Conservation (phyloP, 2,113 vertebrate genomes). For the Halichoeres trimaculatus region DNA sequence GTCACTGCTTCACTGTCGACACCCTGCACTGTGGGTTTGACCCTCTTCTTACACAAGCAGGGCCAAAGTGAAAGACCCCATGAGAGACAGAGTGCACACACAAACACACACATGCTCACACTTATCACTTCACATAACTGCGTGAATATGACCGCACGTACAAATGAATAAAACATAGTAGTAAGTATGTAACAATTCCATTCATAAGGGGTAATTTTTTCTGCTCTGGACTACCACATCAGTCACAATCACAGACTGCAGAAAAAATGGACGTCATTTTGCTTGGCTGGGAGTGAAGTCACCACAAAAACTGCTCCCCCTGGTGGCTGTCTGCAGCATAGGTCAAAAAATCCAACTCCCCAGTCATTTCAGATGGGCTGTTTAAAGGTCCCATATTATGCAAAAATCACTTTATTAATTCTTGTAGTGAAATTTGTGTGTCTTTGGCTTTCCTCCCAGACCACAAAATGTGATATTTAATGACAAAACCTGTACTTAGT, state of each 20-base stretch:
- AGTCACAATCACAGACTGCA: background rate
- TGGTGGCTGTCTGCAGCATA: too few species aligned
- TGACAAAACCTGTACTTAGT: too few species aligned
- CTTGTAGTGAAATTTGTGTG: too few species aligned
- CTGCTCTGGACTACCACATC: background rate
- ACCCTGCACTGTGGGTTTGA: conserved; percentile 58
- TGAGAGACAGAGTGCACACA: conserved; percentile 16
- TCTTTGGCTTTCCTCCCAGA: too few species aligned
- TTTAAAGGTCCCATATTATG: too few species aligned
- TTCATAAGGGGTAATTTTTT: conserved; percentile 19
- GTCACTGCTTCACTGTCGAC: conserved; percentile 50
- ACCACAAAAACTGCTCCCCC: too few species aligned
- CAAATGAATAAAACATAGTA: conserved; percentile 66
- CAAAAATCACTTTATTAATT: too few species aligned
- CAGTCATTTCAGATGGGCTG: too few species aligned
- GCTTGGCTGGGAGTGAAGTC: too few species aligned
- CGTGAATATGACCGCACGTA: conserved; percentile 20
- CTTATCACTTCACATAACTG: conserved; percentile 28
- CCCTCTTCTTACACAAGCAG: conserved; percentile 70
- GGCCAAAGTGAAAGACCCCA: conserved; percentile 35
- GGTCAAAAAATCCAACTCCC: too few species aligned
- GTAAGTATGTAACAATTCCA: conserved; percentile 48
- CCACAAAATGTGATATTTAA: too few species aligned
- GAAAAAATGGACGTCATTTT: too few species aligned
- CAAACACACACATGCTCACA: conserved; percentile 8